Evolutionary conservation across 2,113 vertebrate species (phyloP), one percentile per base, ranked within the genome.

Genomic region (Cochlearius cochlearius): DNA sequence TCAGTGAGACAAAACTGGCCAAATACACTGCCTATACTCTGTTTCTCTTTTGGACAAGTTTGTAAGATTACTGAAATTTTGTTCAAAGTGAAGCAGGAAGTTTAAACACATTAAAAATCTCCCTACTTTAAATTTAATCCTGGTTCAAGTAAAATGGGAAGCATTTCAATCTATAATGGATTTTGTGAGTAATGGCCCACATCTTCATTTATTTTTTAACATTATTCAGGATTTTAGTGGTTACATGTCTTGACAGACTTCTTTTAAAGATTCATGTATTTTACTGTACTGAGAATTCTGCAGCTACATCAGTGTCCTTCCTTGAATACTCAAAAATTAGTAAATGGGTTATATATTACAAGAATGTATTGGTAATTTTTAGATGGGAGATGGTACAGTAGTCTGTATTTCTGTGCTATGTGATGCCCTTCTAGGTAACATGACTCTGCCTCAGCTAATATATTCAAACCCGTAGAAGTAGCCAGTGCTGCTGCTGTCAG

Each of bases 181-280:
- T 95, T 92, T 87, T 93, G 55, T 88, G 78, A 85, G 60, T 78
- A 68, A 56, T 45, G 36, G 74, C 50, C 58, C 63, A 90, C 59
- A 58, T 47, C 62, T 75, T 89, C 81, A 96, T 95, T 86, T 86
- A 89, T 94, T 95, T 94, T 96, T 96, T 73, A 96, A 76, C 71
- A 45, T 81, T 64, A 90, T n/a, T 85, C 76, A 82, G 82, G 95
- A 79, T 92, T 94, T 87, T 58, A 32, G 67, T 80, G 30, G 74
- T 75, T 93, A 88, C 53, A 62, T 76, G 82, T 90, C 77, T 87
- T 94, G 91, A 75, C 84, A 88, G 69, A 91, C 39, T 41, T 92
- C 68, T 91, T 92, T 92, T 88, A 92, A 94, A 88, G 55, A 88
- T 93, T 94, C 29, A 62, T 83, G 63, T 47, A 62, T 76, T 86